Percentiles rank a stretch among this genome's conserved stretches.
These are phyloP conservation scores for Upupa epops DNA, from an alignment of 2,113 vertebrate species.

Conservation along the genomic window DNA sequence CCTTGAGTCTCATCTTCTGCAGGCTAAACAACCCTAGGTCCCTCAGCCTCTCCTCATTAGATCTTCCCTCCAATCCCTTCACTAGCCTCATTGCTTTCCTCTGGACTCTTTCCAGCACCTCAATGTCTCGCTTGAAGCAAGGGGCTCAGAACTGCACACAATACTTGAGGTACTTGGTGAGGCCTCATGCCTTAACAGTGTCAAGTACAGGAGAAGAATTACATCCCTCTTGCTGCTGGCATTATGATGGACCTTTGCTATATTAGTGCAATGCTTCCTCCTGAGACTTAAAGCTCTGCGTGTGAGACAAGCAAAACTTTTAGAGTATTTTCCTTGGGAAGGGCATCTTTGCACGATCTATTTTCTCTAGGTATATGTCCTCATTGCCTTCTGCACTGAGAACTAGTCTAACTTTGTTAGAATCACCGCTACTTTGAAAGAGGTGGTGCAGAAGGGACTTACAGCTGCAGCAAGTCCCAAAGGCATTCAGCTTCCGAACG, in stretches of 20 bases:
- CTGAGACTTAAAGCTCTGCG: background rate
- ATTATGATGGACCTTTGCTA: background rate
- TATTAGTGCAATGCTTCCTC: background rate
- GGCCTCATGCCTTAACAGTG: too few relatives aligned
- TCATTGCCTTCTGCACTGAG: background rate
- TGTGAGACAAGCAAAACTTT: background rate
- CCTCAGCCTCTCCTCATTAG: too few relatives aligned
- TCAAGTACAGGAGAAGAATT: too few relatives aligned
- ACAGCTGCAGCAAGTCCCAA: constrained; percentile 1
- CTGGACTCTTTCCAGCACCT: too few relatives aligned
- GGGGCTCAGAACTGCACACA: too few relatives aligned
- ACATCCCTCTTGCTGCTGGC: too few relatives aligned
- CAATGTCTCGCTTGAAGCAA: too few relatives aligned
- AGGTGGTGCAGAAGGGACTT: constrained; percentile 21
- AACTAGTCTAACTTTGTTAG: background rate
- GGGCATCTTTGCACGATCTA: background rate
- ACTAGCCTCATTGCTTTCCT: too few relatives aligned
- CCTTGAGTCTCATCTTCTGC: too few relatives aligned
- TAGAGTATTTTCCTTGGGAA: background rate
- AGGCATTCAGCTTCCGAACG: background rate
- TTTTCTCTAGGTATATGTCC: background rate
- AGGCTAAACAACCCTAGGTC: too few relatives aligned
- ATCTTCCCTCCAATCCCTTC: too few relatives aligned
- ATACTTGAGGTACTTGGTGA: too few relatives aligned
- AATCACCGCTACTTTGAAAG: background rate